A percentile compares a stretch with the other conserved stretches of the same genome.
These are phyloP conservation scores for Haemorhous mexicanus DNA, from an alignment of 2,113 vertebrate species.

Conservation along the genomic window DNA sequence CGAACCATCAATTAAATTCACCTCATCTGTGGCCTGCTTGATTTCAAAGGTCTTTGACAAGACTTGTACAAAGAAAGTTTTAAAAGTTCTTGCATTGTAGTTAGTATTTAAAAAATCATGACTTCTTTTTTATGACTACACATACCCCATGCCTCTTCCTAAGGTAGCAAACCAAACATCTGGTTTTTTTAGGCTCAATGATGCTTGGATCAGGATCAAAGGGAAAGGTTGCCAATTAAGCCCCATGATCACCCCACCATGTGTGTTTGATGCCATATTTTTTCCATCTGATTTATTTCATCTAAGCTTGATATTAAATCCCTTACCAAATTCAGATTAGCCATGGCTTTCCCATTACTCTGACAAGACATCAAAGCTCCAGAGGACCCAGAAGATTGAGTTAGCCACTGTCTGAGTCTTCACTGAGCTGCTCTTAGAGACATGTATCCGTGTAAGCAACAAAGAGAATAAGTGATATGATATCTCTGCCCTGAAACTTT, in stretches of 20 bases:
- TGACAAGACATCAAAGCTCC: conserved; percentile 39
- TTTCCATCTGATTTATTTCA: conserved; percentile 50
- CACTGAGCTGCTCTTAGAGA: neutral
- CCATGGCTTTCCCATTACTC: neutral
- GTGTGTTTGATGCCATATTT: conserved; percentile 25
- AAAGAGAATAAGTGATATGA: conserved; percentile 42
- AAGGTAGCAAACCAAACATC: conserved; percentile 31
- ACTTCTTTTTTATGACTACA: neutral
- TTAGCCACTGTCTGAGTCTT: conserved; percentile 9
- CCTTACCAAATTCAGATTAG: conserved; percentile 40
- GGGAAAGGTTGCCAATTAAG: conserved; percentile 53
- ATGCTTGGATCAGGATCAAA: conserved; percentile 43
- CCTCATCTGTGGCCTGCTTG: neutral
- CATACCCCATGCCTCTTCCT: neutral
- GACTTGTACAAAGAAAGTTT: neutral
- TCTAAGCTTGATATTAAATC: conserved; percentile 27
- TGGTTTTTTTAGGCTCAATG: conserved; percentile 21
- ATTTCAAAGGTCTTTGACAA: conserved; percentile 22
- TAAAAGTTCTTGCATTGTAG: neutral
- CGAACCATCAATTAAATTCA: conserved; percentile 5
- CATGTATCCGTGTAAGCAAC: neutral
- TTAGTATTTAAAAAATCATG: conserved; percentile 27
- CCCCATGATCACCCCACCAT: neutral
- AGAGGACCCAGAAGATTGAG: conserved; percentile 23
- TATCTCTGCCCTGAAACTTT: neutral